phyloP scores from a whole-genome alignment of 1,140 invertebrate genomes.

The Macrosteles quadrilineatus region DNA sequence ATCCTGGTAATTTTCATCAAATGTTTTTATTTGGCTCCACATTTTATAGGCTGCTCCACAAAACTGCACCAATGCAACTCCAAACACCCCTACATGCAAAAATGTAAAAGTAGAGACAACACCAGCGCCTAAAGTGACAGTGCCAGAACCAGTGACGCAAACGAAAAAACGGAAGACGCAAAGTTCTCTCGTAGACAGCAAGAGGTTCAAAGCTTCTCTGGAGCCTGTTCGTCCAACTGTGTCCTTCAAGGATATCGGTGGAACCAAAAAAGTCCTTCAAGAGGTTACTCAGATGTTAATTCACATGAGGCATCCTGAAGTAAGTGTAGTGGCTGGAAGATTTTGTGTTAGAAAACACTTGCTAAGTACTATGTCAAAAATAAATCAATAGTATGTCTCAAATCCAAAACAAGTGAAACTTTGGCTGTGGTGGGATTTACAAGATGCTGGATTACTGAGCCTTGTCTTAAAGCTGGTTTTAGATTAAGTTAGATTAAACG shows the following conservation, averaged over 20 bases:
- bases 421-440: no score
- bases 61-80: no score
- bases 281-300: constrained; percentile 39
- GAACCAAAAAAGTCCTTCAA: constrained; percentile 64
- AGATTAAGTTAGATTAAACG: no score
- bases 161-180: background rate
- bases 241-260: constrained; percentile 75
- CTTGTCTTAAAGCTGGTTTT: no score
- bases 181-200: background rate
- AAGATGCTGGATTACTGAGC: no score
- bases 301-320: constrained; percentile 41
- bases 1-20: no score
- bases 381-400: no score
- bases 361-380: background rate
- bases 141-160: constrained; percentile 28
- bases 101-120: no score
- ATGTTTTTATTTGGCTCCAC: no score
- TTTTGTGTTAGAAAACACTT: background rate
- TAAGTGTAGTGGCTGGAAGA: constrained; percentile 28
- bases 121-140: background rate
- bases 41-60: no score
- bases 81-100: no score
- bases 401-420: no score
- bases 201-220: constrained; percentile 3
- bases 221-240: constrained; percentile 49